phyloP scores from a whole-genome alignment of 2,113 vertebrate genomes.

The Rostratula benghalensis region DNA sequence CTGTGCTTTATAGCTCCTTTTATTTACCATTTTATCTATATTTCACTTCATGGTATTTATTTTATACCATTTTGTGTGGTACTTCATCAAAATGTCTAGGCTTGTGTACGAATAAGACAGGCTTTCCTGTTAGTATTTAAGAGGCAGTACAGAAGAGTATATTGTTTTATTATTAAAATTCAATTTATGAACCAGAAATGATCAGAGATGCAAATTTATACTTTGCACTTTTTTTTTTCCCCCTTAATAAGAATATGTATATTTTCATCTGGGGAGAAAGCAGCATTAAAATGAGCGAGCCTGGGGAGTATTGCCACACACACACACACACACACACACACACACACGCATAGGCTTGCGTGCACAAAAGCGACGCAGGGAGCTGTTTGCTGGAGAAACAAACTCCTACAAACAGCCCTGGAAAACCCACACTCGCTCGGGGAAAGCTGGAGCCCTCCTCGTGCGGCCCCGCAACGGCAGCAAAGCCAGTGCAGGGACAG shows the following conservation, averaged over 20 bases:
- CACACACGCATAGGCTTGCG: background rate
- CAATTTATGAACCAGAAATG: constrained; percentile 47
- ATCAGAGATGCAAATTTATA: constrained; percentile 52
- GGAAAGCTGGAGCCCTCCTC: background rate
- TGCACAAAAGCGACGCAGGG: background rate
- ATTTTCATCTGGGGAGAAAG: constrained; percentile 50
- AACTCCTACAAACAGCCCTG: background rate
- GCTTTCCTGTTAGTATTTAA: background rate
- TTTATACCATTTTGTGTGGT: background rate
- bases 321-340: background rate
- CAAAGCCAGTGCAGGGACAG: accelerated
- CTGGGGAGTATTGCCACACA: constrained; percentile 31
- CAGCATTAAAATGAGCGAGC: constrained; percentile 35
- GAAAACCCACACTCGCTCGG: accelerated
- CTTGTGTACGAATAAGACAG: background rate
- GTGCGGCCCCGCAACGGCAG: accelerated
- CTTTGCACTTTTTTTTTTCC: constrained; percentile 25
- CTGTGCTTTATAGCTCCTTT: background rate
- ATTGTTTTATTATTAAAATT: constrained; percentile 39
- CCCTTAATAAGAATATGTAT: constrained; percentile 57
- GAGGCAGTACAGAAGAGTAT: background rate
- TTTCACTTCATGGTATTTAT: background rate
- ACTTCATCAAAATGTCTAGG: background rate
- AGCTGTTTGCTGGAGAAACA: background rate
- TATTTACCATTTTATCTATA: background rate